phyloP scores from a whole-genome alignment of 2,888 invertebrate species.

The Drosophila formosana region DNA sequence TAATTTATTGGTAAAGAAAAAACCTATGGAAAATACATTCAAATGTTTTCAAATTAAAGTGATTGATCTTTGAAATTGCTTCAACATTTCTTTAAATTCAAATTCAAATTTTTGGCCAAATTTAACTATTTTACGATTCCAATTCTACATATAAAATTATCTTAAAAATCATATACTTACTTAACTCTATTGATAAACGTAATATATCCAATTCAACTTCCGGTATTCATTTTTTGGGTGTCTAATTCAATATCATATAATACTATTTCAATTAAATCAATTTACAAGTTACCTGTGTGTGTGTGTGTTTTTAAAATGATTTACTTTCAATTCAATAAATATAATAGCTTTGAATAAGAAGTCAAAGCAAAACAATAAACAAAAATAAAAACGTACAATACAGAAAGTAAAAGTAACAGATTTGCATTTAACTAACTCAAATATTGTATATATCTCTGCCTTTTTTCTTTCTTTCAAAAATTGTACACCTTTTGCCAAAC shows the following conservation, averaged over 20 bases:
- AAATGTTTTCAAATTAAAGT: constrained; percentile 7
- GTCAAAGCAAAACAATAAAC: constrained; percentile 24
- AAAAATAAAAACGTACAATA: background rate
- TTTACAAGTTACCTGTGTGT: constrained; percentile 65
- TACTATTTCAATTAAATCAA: constrained; percentile 44
- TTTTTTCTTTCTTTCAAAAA: constrained; percentile 72
- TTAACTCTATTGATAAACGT: constrained; percentile 44
- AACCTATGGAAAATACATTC: constrained; percentile 30
- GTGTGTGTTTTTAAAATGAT: constrained; percentile 53
- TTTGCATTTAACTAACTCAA: constrained; percentile 70
- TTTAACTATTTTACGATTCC: constrained; percentile 20
- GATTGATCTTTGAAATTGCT: constrained; percentile 28
- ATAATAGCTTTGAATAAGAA: constrained; percentile 40
- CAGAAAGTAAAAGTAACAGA: constrained; percentile 29
- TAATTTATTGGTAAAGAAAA: constrained; percentile 16
- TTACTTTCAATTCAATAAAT: constrained; percentile 37
- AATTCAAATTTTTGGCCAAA: constrained; percentile 22
- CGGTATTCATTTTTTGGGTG: constrained; percentile 63
- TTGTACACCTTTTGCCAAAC: constrained; percentile 62
- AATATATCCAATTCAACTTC: constrained; percentile 49
- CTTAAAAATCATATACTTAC: constrained; percentile 29
- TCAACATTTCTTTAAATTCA: constrained; percentile 20
- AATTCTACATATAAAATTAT: constrained; percentile 20
- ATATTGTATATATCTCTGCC: constrained; percentile 79
- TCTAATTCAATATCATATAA: constrained; percentile 59